A percentile compares a stretch with the other conserved stretches of the same genome.
Evolutionary conservation across 2,113 vertebrate species (phyloP).

Genomic region (Corythornis vintsioides): DNA sequence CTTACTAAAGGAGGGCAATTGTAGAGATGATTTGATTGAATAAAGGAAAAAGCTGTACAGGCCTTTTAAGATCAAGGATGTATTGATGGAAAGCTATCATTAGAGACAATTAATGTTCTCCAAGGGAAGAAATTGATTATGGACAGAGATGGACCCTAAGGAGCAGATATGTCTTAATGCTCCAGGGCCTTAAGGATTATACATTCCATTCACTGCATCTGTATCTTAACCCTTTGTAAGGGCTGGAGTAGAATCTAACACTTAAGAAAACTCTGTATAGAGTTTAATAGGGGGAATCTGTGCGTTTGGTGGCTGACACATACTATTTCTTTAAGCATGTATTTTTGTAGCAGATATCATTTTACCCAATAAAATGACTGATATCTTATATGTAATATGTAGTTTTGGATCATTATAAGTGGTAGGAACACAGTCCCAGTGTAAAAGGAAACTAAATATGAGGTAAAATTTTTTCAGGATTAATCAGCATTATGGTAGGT

Average conservation of each 20-base stretch:
- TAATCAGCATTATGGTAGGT: background rate
- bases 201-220: constrained; percentile 78
- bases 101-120: constrained; percentile 94
- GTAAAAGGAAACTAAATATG: background rate
- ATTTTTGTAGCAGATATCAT: background rate
- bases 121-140: constrained; percentile 92
- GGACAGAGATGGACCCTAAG: constrained; percentile 87
- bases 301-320: background rate
- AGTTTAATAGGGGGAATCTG: background rate
- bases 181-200: constrained; percentile 82
- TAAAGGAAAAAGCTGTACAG: constrained; percentile 85
- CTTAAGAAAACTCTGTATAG: background rate
- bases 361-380: background rate
- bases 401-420: background rate
- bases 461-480: background rate
- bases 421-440: background rate
- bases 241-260: constrained; percentile 4
- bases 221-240: constrained; percentile 79
- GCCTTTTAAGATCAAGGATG: constrained; percentile 91
- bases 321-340: background rate
- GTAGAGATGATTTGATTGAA: constrained; percentile 93
- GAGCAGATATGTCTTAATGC: constrained; percentile 84
- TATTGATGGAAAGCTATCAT: constrained; percentile 97
- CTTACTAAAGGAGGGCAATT: constrained; percentile 89
- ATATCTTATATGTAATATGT: background rate